Percentiles rank a stretch among this genome's conserved stretches.
These are phyloP conservation scores for Ruditapes philippinarum DNA, from an alignment of 1,140 invertebrate species.

Conservation along the genomic window DNA sequence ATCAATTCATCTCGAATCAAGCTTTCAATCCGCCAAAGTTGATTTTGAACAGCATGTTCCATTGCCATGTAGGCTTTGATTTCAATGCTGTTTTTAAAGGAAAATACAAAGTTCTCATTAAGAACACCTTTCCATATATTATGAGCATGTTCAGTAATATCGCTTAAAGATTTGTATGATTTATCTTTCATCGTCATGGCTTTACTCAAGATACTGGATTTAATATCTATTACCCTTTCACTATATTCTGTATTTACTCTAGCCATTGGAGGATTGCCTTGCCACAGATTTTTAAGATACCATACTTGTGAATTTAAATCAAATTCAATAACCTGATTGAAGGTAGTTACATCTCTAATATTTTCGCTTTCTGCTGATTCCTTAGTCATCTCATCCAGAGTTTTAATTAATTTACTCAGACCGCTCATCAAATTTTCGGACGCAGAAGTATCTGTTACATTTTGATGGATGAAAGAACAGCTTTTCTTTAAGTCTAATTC, in stretches of 20 bases:
- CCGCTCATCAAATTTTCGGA: not conserved
- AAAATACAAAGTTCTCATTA: not conserved
- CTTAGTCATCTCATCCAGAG: conserved; percentile 16
- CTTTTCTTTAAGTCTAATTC: conserved; percentile 7
- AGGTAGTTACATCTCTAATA: not conserved
- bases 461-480: conserved; percentile 56
- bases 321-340: conserved; percentile 9
- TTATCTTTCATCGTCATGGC: not conserved
- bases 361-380: not conserved
- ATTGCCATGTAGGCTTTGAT: not conserved
- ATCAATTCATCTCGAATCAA: not conserved
- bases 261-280: conserved; percentile 3
- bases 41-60: not conserved
- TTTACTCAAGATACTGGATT: not conserved
- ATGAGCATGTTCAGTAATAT: not conserved
- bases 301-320: not conserved
- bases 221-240: not conserved
- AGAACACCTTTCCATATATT: conserved; percentile 16
- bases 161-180: not conserved
- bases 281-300: conserved; percentile 4
- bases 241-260: not conserved
- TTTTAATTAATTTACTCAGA: not conserved
- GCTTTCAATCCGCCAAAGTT: not conserved
- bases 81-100: not conserved
- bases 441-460: conserved; percentile 11